A percentile compares a stretch with the other conserved stretches of the same genome.
Conservation (phyloP, 92 coral and sea anemone genomes). For the Actinernus sp. region DNA sequence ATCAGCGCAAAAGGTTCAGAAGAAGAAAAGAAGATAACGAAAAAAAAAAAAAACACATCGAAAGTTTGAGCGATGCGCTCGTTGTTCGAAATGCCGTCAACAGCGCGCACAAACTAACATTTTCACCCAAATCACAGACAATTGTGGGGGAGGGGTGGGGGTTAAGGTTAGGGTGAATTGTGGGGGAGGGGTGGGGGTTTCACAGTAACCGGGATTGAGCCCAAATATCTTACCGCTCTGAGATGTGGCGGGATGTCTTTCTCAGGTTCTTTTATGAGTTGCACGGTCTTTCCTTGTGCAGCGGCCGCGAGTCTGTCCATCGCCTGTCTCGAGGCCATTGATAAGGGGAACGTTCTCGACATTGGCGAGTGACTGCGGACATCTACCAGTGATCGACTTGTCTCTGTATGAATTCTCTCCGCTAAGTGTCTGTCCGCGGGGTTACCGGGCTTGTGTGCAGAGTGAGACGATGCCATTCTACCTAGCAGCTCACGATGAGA, state of each 20-base stretch:
- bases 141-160: no score
- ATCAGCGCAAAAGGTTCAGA: no score
- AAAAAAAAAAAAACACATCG: no score
- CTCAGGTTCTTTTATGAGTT: slow-evolving; percentile 31
- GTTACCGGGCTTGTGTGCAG: slow-evolving; percentile 34
- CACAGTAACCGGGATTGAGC: no score
- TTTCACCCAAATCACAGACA: no score
- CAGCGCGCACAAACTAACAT: no score
- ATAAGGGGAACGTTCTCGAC: slow-evolving; percentile 69
- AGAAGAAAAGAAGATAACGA: no score
- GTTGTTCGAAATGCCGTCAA: no score
- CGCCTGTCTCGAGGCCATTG: slow-evolving; percentile 80
- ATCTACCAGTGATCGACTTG: slow-evolving; percentile 52
- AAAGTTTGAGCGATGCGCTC: no score
- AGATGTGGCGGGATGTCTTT: slow-evolving; percentile 72
- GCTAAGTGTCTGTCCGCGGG: neutral
- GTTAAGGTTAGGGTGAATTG: no score
- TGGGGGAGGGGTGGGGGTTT: no score
- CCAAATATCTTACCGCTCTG: slow-evolving; percentile 73
- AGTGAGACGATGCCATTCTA: slow-evolving; percentile 79
- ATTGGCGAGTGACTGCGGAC: slow-evolving; percentile 71
- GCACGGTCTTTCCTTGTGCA: slow-evolving; percentile 75
- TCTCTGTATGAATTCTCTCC: neutral
- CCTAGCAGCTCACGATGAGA: slow-evolving; percentile 92
- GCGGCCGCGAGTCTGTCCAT: slow-evolving; percentile 90